Base-by-base conservation (phyloP, 2,113 vertebrate species). In the Cheirogaleus medius region DNA sequence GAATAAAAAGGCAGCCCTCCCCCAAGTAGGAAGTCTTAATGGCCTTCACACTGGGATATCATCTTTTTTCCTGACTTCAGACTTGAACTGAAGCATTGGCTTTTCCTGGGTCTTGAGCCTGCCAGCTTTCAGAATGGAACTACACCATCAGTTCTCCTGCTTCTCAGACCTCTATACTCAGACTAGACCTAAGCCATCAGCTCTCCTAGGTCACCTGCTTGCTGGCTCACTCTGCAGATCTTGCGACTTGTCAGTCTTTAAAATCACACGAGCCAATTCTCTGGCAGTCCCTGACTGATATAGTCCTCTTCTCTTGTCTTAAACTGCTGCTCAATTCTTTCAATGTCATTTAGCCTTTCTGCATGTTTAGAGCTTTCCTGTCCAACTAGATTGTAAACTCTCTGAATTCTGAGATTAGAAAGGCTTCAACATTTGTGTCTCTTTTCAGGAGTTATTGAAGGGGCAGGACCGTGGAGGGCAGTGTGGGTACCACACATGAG, bases 281-380 rank as follows among this genome's bases (percentile, higher is more conserved):
- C 49, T 88, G 13, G 85, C 64, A 42, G 83, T 34, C 69, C 8
- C 39, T 92, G 27, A 86, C 60, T 84, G 77, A 91, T 49, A 23
- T 0, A 4, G 68, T 71, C 42, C 49, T 54, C 37, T 91, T 68
- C 47, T 91, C 20, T 37, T 56, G 15, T 89, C 54, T 84, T 66
- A 58, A 74, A 84, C 18, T 89, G 42, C 71, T 89, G 76, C 8
- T 17, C 88, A 88, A 34, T 10, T 42, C 39, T 78, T 88, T 92
- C 71, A 18, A 42, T 64, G 49, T 71, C 76, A 8, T n/a, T 74
- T 71, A 81, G 47, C 9, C 52, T 60, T 80, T 77, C 78, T 49
- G 6, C 54, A 49, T 91, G 37, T 76, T 82, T 54, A 63, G 11
- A 82, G 47, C 58, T n/a, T 76, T 15, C 42, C 68, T 86, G 81